Base-by-base conservation (phyloP, 2,888 invertebrate genomes). In the Papilio elwesi region DNA sequence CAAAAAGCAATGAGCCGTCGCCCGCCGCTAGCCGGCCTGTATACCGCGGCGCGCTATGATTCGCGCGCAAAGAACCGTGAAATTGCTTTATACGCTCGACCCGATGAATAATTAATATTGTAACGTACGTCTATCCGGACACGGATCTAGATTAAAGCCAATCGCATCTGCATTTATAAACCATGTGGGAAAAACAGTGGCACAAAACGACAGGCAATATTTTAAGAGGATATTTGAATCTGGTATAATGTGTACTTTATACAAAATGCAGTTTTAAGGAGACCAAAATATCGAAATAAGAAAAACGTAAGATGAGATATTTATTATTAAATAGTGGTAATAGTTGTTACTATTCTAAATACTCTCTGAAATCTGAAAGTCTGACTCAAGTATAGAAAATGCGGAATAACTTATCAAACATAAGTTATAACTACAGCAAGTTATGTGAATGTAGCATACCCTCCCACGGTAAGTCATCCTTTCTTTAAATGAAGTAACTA, bases 21-120 rank as follows among this genome's bases (percentile, higher is more conserved):
- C 57, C 38, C 69, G 36, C 43, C 12, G 62, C 57, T 26, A 68
- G 36, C 43, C 86, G 78, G 74, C 80, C 90, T 89, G 87, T 91
- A 85, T 84, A 81, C 81, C 78, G 79, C 82, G 79, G 82, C 81
- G 82, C 75, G 77, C 84, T 86, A 87, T 88, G 90, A 89, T 89
- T 86, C 89, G 90, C 80, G 85, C 79, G 90, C 93, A 94, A 94
- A 94, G 93, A 93, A 93, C 87, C 93, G 87, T 94, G 92, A 94
- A 94, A 94, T 94, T 94, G 93, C 91, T 93, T 93, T 92, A 93
- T 93, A 91, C 92, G 92, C 89, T 86, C 88, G 90, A 91, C 89
- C 91, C 93, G 91, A 94, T 93, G 93, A 94, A 94, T 94, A 94
- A 93, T 93, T 94, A 94, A 94, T 93, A 93, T 87, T 85, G 90